phyloP scores from a whole-genome alignment of 2,113 vertebrate species.

The Malurus melanocephalus region DNA sequence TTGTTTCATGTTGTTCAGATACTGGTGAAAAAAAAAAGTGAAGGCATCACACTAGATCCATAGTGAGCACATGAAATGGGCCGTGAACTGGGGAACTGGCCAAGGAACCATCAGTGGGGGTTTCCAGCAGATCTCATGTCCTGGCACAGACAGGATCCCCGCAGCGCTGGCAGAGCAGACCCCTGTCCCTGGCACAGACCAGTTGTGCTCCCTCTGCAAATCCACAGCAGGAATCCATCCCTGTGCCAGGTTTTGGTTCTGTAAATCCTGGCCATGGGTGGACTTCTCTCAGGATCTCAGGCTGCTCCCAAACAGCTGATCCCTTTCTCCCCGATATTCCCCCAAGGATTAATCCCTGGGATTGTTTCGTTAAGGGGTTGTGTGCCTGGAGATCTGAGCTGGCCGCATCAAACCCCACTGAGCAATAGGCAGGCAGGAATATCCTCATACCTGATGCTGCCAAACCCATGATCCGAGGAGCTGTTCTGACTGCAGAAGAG shows the following conservation, averaged over 20 bases:
- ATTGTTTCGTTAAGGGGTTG: background rate
- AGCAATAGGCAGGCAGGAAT: too few relatives aligned
- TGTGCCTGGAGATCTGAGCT: fast-evolving
- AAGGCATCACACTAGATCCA: background rate
- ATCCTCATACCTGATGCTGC: background rate
- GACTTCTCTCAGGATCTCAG: background rate
- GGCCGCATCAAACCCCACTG: fast-evolving
- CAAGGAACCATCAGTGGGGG: background rate
- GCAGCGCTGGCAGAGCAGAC: fast-evolving
- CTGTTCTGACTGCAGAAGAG: background rate
- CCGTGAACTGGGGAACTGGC: background rate
- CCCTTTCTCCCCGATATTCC: fast-evolving
- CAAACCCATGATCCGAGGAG: background rate
- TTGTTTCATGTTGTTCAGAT: background rate
- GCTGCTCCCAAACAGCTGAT: background rate
- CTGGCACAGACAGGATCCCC: background rate
- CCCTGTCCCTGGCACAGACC: fast-evolving
- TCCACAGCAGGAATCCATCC: background rate
- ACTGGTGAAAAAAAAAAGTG: background rate
- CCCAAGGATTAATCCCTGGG: background rate
- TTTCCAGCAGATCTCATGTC: background rate
- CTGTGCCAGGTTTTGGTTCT: background rate
- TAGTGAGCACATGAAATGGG: background rate
- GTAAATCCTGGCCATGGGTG: background rate
- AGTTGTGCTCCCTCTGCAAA: background rate